Percentiles rank a stretch among this genome's conserved stretches.
phyloP scores from a whole-genome alignment of 2,888 invertebrate genomes.

The Zootermopsis nevadensis region DNA sequence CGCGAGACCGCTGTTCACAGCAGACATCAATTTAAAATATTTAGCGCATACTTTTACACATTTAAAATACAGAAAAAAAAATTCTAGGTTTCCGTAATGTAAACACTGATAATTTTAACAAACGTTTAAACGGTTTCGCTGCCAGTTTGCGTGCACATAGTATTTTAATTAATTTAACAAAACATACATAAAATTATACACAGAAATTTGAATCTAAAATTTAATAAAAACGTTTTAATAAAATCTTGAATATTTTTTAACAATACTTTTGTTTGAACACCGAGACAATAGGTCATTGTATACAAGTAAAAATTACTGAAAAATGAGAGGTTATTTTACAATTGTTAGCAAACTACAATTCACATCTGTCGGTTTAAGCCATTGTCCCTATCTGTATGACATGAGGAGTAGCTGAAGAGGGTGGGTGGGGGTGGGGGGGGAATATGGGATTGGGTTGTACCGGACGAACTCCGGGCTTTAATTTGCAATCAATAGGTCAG shows the following conservation, averaged over 20 bases:
- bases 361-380: conserved; percentile 10
- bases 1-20: too few relatives aligned
- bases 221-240: not conserved
- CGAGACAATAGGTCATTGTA: not conserved
- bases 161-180: too few relatives aligned
- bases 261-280: not conserved
- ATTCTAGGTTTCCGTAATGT: too few relatives aligned
- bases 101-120: too few relatives aligned
- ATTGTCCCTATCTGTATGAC: not conserved
- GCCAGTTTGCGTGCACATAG: too few relatives aligned
- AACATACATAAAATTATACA: too few relatives aligned
- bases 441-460: not conserved
- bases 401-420: not conserved
- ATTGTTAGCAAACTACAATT: not conserved
- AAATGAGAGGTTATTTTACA: not conserved
- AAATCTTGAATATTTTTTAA: not conserved
- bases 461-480: not conserved
- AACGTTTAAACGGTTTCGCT: too few relatives aligned
- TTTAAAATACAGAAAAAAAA: too few relatives aligned
- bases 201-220: too few relatives aligned
- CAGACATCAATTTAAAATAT: too few relatives aligned
- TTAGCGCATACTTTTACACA: too few relatives aligned
- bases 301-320: not conserved
- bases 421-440: not conserved
- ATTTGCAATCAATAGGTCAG: not conserved